Base-by-base conservation (phyloP, 2,888 invertebrate species). In the Chrysodeixis includens region DNA sequence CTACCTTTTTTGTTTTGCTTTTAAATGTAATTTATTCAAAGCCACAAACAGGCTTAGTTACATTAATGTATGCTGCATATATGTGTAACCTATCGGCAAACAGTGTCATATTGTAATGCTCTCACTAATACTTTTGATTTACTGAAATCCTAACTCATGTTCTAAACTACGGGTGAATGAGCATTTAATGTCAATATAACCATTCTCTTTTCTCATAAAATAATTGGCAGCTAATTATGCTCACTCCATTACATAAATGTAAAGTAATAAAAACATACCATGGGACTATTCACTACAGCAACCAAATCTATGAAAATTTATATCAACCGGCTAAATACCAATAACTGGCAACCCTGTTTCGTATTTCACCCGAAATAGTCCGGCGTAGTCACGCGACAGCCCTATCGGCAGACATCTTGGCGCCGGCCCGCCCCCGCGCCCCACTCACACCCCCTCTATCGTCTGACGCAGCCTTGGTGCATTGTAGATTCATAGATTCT, bases 331-430 rank as follows among this genome's bases (percentile, higher is more conserved):
- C 75, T 74, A 74, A 76, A 78, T 73, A 74, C 76, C 69, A 75
- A 73, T 77, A 73, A 66, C 73, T 66, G 77, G 72, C 80, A 86
- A 30, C 86, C 83, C 84, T 83, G 66, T 78, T 49, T 71, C 76
- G 76, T 79, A 79, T 77, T 82, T 79, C 60, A 78, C 81, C 80
- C 82, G 71, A 87, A 87, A 86, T 82, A 81, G 83, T 68, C 65
- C 66, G 35, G 52, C 54, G 66, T 76, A 79, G 86, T 85, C 90
- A 89, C 89, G 89, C 89, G 81, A 89, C 86, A 82, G 78, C 85
- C 82, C 87, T 91, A 90, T 91, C 90, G 78, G 84, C 81, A 90
- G 91, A 88, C 90, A 90, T 90, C 90, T 86, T 73, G 90, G 88
- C 90, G 90, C 88, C 89, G 32, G 59, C 74, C 63, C 65, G 69